Base-by-base conservation (phyloP, 1,140 invertebrate genomes). In the Psix sp. region DNA sequence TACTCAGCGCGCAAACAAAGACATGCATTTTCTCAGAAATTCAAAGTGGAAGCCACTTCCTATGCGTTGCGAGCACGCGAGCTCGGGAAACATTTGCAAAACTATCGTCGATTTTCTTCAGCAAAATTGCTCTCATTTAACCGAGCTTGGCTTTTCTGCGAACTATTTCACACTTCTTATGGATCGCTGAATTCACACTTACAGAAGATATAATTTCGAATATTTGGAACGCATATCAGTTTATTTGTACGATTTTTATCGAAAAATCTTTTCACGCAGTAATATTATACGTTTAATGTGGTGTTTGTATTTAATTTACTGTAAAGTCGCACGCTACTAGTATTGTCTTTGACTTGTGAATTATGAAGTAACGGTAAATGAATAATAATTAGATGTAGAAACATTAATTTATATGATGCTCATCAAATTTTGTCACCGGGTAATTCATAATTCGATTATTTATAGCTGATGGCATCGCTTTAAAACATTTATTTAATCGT, bases 11-110 rank as follows among this genome's bases (percentile, higher is more conserved):
- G 14, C 26, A 36, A 72, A 72, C 62, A 66, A 73, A 73, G 48
- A 49, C 46, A 54, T 57, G 59, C 52, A 60, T 72, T 73, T 73
- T 73, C 56, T 54, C 10, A 39, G 70, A 65, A 72, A 18, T 48
- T 56, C 5, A 35, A 48, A 39, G 2, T 6, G 33, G 40, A 48
- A 71, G 29, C 16, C 29, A 45, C 45, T 63, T 71, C 43, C 57
- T 71, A 57, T 42, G 54, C 40, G 40, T 14, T 24, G 46, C 2
- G 17, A 15, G 45, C 54, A 60, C 54, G 60, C 70, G 48, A 73
- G 10, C 49, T 48, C 16, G 54, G 62, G 21, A 66, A 73, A 66
- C 38, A 48, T 29, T 59, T 63, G 46, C 45, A 13, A 72, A 71
- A 51, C 45, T 52, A 66, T 65, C 62, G 43, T 40, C 36, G 35